Conservation (phyloP, 2,113 vertebrate species). For the Cettia cetti region DNA sequence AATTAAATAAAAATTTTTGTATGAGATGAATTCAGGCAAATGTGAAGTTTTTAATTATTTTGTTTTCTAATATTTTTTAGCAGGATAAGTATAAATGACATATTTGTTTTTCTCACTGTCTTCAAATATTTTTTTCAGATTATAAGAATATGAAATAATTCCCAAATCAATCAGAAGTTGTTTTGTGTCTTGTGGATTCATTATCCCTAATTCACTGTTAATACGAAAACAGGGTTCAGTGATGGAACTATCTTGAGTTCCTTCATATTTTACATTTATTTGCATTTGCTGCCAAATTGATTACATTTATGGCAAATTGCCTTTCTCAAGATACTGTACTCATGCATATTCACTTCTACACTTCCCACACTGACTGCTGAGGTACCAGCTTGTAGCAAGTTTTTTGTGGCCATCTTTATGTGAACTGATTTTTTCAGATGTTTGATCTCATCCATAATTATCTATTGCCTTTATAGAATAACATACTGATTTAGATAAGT, state of each 20-base stretch:
- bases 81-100: background rate
- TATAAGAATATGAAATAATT: background rate
- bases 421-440: background rate
- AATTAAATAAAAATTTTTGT: background rate
- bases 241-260: background rate
- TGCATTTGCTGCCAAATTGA: background rate
- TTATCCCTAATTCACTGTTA: background rate
- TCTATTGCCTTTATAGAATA: background rate
- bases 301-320: background rate
- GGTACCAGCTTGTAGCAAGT: background rate
- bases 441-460: background rate
- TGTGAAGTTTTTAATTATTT: background rate
- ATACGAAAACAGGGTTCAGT: background rate
- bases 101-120: background rate
- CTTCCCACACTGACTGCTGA: constrained; percentile 6
- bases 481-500: background rate
- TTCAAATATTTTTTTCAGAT: background rate
- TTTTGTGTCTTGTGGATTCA: background rate
- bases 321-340: background rate
- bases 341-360: background rate
- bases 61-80: background rate
- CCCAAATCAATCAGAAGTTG: background rate
- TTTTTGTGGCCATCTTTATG: background rate
- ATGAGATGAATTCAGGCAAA: background rate
- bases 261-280: background rate